Percentiles rank a stretch among this genome's conserved stretches.
Evolutionary conservation across 2,797 vertebrate genomes (phyloP).

Genomic region (Microhierax caerulescens): DNA sequence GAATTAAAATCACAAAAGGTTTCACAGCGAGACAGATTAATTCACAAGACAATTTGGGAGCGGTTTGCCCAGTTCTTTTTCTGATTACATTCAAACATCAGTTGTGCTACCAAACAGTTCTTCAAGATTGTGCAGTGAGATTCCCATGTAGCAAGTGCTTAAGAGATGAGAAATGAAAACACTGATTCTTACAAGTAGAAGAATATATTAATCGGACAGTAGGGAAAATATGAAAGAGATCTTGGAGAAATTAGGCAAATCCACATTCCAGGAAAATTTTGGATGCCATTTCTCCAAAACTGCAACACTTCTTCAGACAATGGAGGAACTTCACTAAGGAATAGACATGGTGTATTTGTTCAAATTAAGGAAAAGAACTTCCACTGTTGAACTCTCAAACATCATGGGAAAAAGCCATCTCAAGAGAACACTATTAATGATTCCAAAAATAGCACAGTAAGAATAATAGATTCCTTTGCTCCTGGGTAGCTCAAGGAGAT

Average conservation of each 20-base stretch:
- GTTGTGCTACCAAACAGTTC: background rate
- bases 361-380: background rate
- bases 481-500: background rate
- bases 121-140: background rate
- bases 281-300: background rate
- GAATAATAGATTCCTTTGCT: background rate
- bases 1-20: conserved; percentile 1
- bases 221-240: background rate
- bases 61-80: background rate
- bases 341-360: background rate
- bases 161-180: background rate
- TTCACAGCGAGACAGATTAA: background rate
- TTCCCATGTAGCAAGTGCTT: background rate
- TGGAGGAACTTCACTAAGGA: background rate
- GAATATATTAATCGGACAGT: background rate
- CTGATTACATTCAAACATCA: background rate
- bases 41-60: background rate
- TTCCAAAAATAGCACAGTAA: background rate
- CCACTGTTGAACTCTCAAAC: background rate
- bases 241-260: background rate
- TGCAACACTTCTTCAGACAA: background rate
- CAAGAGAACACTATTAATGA: background rate
- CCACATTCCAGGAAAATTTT: background rate
- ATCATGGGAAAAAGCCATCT: background rate
- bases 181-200: background rate